Evolutionary conservation across 2,888 invertebrate species (phyloP).

Genomic region (Protodeltote pygarga): DNA sequence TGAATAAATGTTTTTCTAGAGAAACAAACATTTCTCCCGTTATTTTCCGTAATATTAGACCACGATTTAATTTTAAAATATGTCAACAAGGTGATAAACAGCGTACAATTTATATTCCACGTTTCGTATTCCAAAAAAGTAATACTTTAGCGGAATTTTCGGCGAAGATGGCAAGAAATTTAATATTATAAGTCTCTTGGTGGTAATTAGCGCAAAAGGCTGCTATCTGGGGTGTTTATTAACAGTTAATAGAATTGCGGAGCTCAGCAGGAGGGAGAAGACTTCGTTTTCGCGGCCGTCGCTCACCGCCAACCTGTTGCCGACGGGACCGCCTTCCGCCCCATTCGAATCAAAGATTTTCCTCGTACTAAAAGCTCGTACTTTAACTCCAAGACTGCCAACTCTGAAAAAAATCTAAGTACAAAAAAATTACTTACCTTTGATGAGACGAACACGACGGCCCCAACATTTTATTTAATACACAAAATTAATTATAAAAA

Average conservation of each 20-base stretch:
- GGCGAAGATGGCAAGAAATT: conserved; percentile 63
- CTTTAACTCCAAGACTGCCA: conserved; percentile 30
- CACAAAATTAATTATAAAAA: conserved; percentile 76
- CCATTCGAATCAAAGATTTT: conserved; percentile 67
- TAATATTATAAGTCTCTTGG: conserved; percentile 69
- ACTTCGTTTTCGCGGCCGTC: conserved; percentile 55
- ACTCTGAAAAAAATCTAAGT: conserved; percentile 44
- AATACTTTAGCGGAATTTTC: conserved; percentile 61
- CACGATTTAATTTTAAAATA: conserved; percentile 14
- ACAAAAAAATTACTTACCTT: conserved; percentile 37
- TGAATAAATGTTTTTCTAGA: neutral
- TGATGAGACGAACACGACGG: conserved; percentile 16
- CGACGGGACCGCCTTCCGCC: conserved; percentile 85
- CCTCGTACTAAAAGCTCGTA: conserved; percentile 34
- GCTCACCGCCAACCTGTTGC: conserved; percentile 80
- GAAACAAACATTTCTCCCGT: neutral
- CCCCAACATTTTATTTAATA: conserved; percentile 43
- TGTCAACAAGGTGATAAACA: conserved; percentile 12
- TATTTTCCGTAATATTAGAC: conserved; percentile 1
- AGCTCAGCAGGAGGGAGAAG: conserved; percentile 66
- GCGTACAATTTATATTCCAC: conserved; percentile 48
- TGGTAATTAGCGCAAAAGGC: conserved; percentile 72
- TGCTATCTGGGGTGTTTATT: conserved; percentile 74
- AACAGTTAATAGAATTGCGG: conserved; percentile 76
- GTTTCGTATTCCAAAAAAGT: conserved; percentile 56